Conservation (phyloP, 2,888 invertebrate genomes). For the Azorinus chamasolen region DNA sequence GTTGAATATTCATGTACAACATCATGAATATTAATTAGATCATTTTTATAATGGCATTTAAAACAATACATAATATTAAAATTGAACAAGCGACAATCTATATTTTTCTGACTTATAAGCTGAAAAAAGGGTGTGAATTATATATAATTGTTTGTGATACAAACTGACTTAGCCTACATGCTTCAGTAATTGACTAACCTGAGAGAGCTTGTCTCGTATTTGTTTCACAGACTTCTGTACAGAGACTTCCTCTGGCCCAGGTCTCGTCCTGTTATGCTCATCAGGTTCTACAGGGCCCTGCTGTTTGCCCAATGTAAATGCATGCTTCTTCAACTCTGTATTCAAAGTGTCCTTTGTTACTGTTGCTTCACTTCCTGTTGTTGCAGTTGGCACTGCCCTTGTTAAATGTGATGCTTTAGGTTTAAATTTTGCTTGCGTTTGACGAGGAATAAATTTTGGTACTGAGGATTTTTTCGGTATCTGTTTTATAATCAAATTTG, state of each 20-base stretch:
- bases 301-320: conserved; percentile 71
- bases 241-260: conserved; percentile 65
- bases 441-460: conserved; percentile 80
- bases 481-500: conserved; percentile 60
- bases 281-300: conserved; percentile 71
- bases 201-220: conserved; percentile 75
- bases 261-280: conserved; percentile 27
- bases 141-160: no score
- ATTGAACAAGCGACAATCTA: no score
- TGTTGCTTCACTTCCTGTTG: not conserved
- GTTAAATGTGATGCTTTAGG: not conserved
- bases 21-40: no score
- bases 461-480: conserved; percentile 59
- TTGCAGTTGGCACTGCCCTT: not conserved
- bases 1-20: no score
- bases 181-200: conserved; percentile 70
- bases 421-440: conserved; percentile 64
- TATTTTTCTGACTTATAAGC: no score
- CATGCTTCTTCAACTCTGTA: conserved; percentile 71
- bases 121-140: no score
- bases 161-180: no score
- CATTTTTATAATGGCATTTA: no score
- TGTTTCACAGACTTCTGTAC: conserved; percentile 71
- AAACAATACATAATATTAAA: no score
- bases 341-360: conserved; percentile 55